phyloP scores from a whole-genome alignment of 2,888 invertebrate genomes.

The Microctonus hyperodae region DNA sequence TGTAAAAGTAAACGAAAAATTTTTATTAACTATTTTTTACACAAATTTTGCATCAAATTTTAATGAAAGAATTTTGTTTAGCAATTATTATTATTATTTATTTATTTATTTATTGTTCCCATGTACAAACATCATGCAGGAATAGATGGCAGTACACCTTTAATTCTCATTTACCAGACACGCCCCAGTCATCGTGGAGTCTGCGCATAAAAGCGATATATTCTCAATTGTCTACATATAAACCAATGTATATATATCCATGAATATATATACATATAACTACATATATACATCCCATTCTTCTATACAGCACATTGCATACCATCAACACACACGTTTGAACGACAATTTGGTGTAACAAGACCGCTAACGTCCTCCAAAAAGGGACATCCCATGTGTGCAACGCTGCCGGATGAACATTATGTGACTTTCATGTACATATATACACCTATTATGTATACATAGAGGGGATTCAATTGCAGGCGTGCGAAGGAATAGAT shows the following conservation, averaged over 20 bases:
- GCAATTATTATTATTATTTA: no score
- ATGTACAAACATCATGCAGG: no score
- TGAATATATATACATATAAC: no score
- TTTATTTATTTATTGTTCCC: no score
- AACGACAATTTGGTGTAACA: conserved; percentile 47
- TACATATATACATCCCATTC: no score
- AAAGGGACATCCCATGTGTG: conserved; percentile 14
- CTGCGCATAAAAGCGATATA: conserved; percentile 31
- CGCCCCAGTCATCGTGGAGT: conserved; percentile 50
- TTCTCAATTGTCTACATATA: no score
- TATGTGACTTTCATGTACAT: conserved; percentile 15
- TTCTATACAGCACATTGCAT: neutral
- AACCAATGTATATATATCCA: neutral
- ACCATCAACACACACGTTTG: conserved; percentile 27
- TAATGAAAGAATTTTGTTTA: no score
- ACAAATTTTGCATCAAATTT: no score
- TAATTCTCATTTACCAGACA: conserved; percentile 44
- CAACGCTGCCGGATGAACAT: conserved; percentile 21
- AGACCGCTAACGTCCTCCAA: conserved; percentile 44
- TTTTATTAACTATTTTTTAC: no score
- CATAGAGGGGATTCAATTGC: neutral
- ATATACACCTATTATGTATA: neutral
- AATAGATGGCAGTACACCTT: conserved; percentile 34
- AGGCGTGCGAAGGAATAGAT: conserved; percentile 13
- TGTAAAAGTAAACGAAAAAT: no score